These are phyloP conservation scores for Crocodylus rhombifer DNA, from an alignment of 2,797 vertebrate genomes.

Conservation along the genomic window DNA sequence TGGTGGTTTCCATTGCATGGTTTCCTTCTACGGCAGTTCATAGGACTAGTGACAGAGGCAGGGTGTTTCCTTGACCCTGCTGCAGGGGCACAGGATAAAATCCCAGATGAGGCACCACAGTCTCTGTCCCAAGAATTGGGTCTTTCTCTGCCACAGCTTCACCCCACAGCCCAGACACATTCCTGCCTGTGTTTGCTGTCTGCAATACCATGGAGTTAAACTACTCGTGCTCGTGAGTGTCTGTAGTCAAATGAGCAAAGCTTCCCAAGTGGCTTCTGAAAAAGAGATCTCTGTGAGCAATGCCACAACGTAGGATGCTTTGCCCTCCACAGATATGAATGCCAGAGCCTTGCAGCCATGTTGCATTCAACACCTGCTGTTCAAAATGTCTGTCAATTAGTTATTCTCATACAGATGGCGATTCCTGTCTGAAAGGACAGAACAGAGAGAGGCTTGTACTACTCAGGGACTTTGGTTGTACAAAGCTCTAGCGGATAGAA, in stretches of 20 bases:
- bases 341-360: background rate
- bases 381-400: slow-evolving; percentile 15
- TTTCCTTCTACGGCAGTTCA: background rate
- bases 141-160: background rate
- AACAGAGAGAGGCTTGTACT: background rate
- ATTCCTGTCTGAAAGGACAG: background rate
- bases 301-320: accelerated
- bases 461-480: slow-evolving; percentile 11
- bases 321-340: background rate
- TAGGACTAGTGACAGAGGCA: background rate
- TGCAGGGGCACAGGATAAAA: background rate
- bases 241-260: background rate
- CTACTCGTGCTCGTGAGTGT: background rate
- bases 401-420: background rate
- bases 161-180: background rate
- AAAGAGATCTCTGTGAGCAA: background rate
- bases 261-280: background rate
- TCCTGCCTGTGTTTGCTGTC: slow-evolving; percentile 26
- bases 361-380: background rate
- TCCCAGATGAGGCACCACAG: background rate
- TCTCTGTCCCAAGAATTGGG: background rate
- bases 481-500: background rate
- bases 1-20: too few relatives aligned
- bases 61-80: too few relatives aligned
- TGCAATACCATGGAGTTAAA: background rate